Evolutionary conservation across 2,888 invertebrate species (phyloP), one percentile per base, ranked within the genome.

Genomic region (Mythimna pallens): DNA sequence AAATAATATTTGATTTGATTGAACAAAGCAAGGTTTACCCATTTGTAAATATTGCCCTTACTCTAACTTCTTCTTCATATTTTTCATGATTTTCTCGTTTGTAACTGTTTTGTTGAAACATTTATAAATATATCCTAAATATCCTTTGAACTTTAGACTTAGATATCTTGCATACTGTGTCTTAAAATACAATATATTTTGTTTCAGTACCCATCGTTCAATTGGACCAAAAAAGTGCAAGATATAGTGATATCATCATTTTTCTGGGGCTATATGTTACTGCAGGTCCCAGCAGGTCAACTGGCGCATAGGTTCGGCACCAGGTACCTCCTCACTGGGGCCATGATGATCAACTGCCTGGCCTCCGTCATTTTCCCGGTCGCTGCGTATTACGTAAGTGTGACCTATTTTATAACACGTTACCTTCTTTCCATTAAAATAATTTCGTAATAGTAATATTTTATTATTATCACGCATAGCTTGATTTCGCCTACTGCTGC

Each of bases 281-380:
- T 97, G 40, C 98, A 98, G 91, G 93, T 98, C 20, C 97, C 97
- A 0, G 97, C 97, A 0, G 98, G 98, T 0, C 97, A 97, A 76
- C 89, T 98, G 70, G 97, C 98, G 0, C 97, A 97, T 81, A 96
- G 96, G 54, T 97, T 97, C 88, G 98, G 98, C 6, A 97, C 98
- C 1, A 97, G 97, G 80, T 94, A 96, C 57, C 93, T 98, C 3
- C 89, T 97, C 6, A 92, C 96, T 0, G 89, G 93, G 0, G 97
- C 97, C 0, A 92, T 98, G 84, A 82, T 96, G 0, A 88, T 97
- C 4, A 97, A 97, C 47, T 97, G 97, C 0, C 30, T 98, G 0
- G 92, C 97, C 25, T 97, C 98, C 0, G 90, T 98, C 7, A 82
- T 97, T 2, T 96, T 97, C 70, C 99, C 99, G 0, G 77, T 97